Base-by-base conservation (phyloP, 1,140 invertebrate species). In the Bombus waltoni region DNA sequence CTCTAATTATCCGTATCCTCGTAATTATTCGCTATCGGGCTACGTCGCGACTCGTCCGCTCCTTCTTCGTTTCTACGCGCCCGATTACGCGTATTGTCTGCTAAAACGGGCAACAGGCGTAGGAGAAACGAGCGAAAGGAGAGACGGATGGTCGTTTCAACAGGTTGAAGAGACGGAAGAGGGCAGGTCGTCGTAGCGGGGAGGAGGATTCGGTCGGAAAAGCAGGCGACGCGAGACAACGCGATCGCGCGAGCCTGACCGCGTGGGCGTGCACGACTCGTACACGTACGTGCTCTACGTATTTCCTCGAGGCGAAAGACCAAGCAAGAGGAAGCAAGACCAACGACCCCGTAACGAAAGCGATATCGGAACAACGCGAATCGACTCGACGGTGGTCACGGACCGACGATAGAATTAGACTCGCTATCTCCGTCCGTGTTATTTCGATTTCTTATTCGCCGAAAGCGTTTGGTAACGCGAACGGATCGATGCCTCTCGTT, bases 291-390 rank as follows among this genome's bases (percentile, higher is more conserved):
- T 66, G 6, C 65, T 66, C 65, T 66, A 10, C 18, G 35, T 38
- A 86, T 78, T 86, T 86, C 44, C 66, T 77, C 74, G 79, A 77
- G 65, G 8, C 18, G 71, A 40, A 77, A n/a, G 62, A 62, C 59
- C 62, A 70, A 89, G 68, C 83, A 83, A 88, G 76, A 89, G 89
- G 88, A 81, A 91, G 81, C 28, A 85, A 89, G 92, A 91, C 90
- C 92, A 93, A 93, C 88, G 92, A 93, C 92, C 92, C 88, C 88
- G 83, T 88, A 90, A 90, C 79, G 80, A 85, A 88, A 74, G 81
- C 76, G 87, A 76, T 81, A 73, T 57, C 80, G n/a, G 28, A 59
- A 35, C n/a, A 65, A 71, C 47, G 80, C 47, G 76, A 59, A 82
- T 35, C 38, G 38, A 72, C 81, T 85, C 35, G 25, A 0, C 38